Conservation (phyloP, 2,113 vertebrate species). For the Ranitomeya variabilis region DNA sequence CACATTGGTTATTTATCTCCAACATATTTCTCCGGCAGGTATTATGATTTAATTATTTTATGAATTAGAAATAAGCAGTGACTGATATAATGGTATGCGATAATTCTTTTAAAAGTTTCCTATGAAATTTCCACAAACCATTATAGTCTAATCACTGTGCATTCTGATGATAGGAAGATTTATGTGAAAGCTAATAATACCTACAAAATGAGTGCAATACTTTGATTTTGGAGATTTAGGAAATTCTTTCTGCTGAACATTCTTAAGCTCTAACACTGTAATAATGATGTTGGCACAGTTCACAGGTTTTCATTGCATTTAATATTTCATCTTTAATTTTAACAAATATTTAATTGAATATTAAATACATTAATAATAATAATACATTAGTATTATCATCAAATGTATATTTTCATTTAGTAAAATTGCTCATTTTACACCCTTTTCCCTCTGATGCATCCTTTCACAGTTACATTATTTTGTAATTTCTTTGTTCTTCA, state of each 20-base stretch:
- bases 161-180: constrained; percentile 29
- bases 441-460: not conserved
- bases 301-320: not conserved
- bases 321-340: not conserved
- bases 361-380: too few relatives aligned
- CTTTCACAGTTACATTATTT: constrained; percentile 8
- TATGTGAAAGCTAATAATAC: constrained; percentile 19
- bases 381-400: not conserved
- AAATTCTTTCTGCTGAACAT: not conserved
- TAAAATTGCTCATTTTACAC: not conserved
- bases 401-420: not conserved
- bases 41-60: constrained; percentile 36
- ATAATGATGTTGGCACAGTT: not conserved
- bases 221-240: not conserved
- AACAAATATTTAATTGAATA: not conserved
- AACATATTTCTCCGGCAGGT: constrained; percentile 8
- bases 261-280: not conserved
- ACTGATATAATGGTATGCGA: constrained; percentile 28
- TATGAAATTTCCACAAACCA: constrained; percentile 41
- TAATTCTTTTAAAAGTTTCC: constrained; percentile 44
- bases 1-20: constrained; percentile 43
- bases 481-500: constrained; percentile 16
- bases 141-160: constrained; percentile 43
- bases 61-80: constrained; percentile 38
- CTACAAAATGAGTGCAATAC: not conserved